Percentiles rank a stretch among this genome's conserved stretches.
Evolutionary conservation across 2,797 vertebrate species (phyloP).

Genomic region (Phaenicophaeus curvirostris): DNA sequence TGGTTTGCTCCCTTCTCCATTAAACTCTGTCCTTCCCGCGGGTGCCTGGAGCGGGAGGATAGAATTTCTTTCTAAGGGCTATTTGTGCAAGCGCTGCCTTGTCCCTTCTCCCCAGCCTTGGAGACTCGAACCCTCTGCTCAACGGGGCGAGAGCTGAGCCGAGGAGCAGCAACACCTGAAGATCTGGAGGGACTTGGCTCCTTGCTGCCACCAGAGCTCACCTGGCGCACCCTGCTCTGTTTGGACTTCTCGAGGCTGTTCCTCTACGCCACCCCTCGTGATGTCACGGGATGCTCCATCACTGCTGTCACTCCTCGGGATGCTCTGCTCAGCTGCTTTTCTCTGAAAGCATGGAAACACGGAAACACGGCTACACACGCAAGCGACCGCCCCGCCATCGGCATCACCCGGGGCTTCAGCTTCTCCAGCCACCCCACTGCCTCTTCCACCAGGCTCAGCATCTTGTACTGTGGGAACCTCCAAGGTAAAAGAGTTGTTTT

Average conservation of each 20-base stretch:
- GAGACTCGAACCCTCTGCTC: background rate
- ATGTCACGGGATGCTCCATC: rapidly evolving
- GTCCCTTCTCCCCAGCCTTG: background rate
- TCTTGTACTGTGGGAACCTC: background rate
- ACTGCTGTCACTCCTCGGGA: rapidly evolving
- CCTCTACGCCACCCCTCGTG: background rate
- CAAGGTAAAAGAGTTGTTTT: background rate
- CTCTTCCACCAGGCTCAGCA: background rate
- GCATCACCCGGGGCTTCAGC: background rate
- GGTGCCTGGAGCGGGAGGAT: background rate
- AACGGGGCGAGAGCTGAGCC: rapidly evolving
- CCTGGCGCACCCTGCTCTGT: rapidly evolving
- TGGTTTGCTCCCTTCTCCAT: background rate
- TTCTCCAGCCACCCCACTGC: background rate
- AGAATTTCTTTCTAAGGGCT: constrained; percentile 35
- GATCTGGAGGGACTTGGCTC: background rate
- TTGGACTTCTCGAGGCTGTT: background rate
- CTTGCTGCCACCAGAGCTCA: rapidly evolving
- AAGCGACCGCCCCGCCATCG: rapidly evolving
- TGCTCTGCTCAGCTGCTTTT: background rate
- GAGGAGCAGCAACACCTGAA: background rate
- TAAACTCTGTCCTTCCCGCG: background rate
- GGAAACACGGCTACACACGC: rapidly evolving
- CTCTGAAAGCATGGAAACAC: background rate
- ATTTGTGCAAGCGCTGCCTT: constrained; percentile 40